Base-by-base conservation (phyloP, 2,113 vertebrate species). In the Chloroceryle aenea region DNA sequence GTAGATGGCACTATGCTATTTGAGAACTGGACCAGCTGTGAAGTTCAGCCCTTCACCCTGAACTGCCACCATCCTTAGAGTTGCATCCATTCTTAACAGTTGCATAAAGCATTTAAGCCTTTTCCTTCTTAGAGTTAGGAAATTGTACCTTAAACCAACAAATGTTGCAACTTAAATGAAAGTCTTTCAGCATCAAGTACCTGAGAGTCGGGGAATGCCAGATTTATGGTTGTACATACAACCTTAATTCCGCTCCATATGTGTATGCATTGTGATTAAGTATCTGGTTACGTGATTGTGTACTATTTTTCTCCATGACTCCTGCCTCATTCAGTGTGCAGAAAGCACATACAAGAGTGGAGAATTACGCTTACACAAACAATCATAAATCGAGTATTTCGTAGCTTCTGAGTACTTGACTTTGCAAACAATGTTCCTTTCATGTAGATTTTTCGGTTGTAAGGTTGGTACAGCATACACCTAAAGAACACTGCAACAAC, bases 331-430 rank as follows among this genome's bases (percentile, higher is more conserved):
- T 85, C 93, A 73, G 68, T 34, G n/a, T 64, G 53, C 83, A 82
- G 88, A 94, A 89, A 89, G 86, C 69, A 96, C 80, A 97, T 12
- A 72, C 30, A 61, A 81, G 61, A 90, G 36, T 4, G 3, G 61
- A 68, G 69, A 95, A 90, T 76, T 93, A 75, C 38, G 61, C 75
- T 79, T 92, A 88, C 85, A 90, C 80, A 81, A 94, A 61, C 83
- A 77, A 72, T 76, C 68, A 62, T 93, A 93, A 97, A 93, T 95
- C 88, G 45, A 56, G 61, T 43, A 50, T 62, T 92, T 96, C 86
- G 77, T 45, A 88, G 83, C 73, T 95, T 92, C 84, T 69, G 93
- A 90, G 61, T 68, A 22, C 56, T 93, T 86, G 83, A 61, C 73
- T 92, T 64, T 61, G 43, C 88, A 94, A 95, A 96, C 84, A 94